Percentiles rank a stretch among this genome's conserved stretches.
Conservation (phyloP, 2,113 vertebrate genomes). For the Sylvilagus bachmani region DNA sequence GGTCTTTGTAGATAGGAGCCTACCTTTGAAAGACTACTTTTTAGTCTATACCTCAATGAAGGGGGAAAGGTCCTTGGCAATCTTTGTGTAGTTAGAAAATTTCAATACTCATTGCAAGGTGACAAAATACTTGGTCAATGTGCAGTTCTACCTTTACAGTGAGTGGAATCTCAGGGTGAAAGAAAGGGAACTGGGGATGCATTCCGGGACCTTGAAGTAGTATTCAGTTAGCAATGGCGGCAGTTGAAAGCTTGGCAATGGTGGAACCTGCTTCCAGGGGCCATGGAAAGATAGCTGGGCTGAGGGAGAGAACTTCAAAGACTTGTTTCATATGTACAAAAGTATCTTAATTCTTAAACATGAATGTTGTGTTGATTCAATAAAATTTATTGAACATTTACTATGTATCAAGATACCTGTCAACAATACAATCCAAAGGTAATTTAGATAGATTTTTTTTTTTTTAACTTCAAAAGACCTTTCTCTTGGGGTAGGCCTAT, state of each 20-base stretch:
- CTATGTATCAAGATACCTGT: background rate
- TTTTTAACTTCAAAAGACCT: background rate
- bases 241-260: background rate
- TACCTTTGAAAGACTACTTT: background rate
- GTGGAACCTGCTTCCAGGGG: background rate
- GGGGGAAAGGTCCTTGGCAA: background rate
- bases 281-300: background rate
- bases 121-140: background rate
- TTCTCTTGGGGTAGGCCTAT: too few relatives aligned
- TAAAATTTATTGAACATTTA: background rate
- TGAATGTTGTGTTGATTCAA: background rate
- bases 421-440: background rate
- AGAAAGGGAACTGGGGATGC: background rate
- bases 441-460: background rate
- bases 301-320: background rate
- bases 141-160: background rate
- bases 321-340: background rate
- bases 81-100: background rate
- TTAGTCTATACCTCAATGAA: background rate
- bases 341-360: background rate
- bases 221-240: background rate
- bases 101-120: background rate
- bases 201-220: background rate
- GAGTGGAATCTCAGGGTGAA: conserved; percentile 21
- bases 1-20: background rate